Base-by-base conservation (phyloP, 2,888 invertebrate genomes). In the Priocnemis perturbator region DNA sequence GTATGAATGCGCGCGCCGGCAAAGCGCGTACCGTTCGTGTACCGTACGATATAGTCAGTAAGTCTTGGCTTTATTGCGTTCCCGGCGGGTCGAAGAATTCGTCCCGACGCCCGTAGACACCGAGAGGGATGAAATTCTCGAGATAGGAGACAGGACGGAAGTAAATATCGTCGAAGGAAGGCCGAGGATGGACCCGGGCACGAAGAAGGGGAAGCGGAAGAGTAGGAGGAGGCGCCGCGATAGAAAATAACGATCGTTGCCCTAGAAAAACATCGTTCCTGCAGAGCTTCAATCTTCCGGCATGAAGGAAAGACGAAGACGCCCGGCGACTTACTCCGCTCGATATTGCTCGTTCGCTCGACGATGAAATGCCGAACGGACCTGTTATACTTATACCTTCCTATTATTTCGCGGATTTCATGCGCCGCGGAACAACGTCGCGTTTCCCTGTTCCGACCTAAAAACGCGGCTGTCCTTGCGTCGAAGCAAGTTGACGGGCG, bases 211-310 rank as follows among this genome's bases (percentile, higher is more conserved):
- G 26, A 26, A 26, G 26, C 2, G 14, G n/a, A 19, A 17, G 50
- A 50, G 9, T 5, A 19, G 17, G 1, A 50, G 9, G 50, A 50
- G 37, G 60, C 66, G 69, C 47, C 71, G 69, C 69, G 69, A 79
- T 77, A 69, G 75, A 71, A 79, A 77, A 72, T 79, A 79, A 77
- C 79, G 72, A 77, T 76, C 72, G 62, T 53, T 57, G 65, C 47
- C 65, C 57, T 76, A 71, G 74, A 73, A 78, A 73, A 78, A 76
- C 72, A 77, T 59, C 65, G 69, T 58, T 59, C 64, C 26, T 3
- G 56, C 20, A 52, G 59, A 65, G 58, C 58, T 76, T n/a, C 14
- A 55, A 37, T 63, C 63, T 56, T 45, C 30, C 52, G 19, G 17
- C 26, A 37, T 0, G 0, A 11, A 26, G 21, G 52, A 21, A n/a